Conservation (phyloP, 1,140 invertebrate genomes). For the Adoxophyes honmai region DNA sequence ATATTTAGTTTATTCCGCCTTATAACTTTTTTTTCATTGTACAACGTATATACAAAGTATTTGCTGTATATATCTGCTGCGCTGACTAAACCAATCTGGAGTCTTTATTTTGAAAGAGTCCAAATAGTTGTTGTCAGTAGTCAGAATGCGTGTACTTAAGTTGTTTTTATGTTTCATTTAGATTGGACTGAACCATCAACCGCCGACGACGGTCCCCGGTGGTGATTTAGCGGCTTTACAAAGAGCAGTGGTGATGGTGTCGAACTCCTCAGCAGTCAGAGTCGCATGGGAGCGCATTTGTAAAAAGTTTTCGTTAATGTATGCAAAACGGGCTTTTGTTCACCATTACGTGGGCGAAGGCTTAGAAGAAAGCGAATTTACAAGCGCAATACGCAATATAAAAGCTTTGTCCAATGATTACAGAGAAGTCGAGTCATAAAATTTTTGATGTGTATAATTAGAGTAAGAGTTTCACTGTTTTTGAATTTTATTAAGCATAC, state of each 20-base stretch:
- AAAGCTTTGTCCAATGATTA: constrained; percentile 84
- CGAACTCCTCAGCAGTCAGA: constrained; percentile 86
- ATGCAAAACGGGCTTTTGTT: constrained; percentile 85
- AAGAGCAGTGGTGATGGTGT: constrained; percentile 85
- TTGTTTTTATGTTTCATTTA: constrained; percentile 22
- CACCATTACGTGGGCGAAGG: constrained; percentile 90
- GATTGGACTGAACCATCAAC: constrained; percentile 84
- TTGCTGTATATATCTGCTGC: too few relatives aligned
- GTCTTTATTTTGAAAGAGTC: too few relatives aligned
- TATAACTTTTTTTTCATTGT: too few relatives aligned
- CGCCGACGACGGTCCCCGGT: constrained; percentile 84
- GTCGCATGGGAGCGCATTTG: constrained; percentile 83
- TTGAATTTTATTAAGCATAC: too few relatives aligned
- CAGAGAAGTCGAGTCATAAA: constrained; percentile 51
- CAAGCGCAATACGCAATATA: constrained; percentile 85
- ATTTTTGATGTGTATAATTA: too few relatives aligned
- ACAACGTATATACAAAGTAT: too few relatives aligned
- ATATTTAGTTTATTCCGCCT: too few relatives aligned
- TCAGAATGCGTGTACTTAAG: not conserved
- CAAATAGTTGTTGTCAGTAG: too few relatives aligned
- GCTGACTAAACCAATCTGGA: too few relatives aligned
- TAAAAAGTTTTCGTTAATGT: constrained; percentile 86
- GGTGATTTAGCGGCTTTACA: constrained; percentile 84
- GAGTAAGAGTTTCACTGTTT: too few relatives aligned
- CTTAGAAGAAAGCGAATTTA: constrained; percentile 86